Percentiles rank a stretch among this genome's conserved stretches.
phyloP scores from a whole-genome alignment of 2,797 vertebrate genomes.

The Rhabdophis nuchalis region DNA sequence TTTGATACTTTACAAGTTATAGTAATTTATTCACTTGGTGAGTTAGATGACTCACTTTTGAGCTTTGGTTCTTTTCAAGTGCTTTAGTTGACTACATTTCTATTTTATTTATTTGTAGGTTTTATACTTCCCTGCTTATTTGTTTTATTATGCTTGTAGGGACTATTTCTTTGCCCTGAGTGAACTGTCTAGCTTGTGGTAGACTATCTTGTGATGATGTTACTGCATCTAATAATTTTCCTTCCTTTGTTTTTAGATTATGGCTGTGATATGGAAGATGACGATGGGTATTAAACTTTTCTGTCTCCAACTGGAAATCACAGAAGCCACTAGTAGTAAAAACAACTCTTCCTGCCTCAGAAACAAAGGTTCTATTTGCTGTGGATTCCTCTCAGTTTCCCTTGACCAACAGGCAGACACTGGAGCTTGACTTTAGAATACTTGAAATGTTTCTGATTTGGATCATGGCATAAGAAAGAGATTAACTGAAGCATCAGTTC shows the following conservation, averaged over 20 bases:
- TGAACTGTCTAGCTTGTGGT: background rate
- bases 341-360: conserved; percentile 42
- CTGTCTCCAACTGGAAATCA: conserved; percentile 34
- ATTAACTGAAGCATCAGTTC: conserved; percentile 36
- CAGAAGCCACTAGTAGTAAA: conserved; percentile 47
- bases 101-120: background rate
- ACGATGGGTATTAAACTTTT: conserved; percentile 75
- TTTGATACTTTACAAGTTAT: background rate
- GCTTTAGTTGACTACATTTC: background rate
- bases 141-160: background rate
- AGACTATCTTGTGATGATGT: background rate
- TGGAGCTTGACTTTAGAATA: conserved; percentile 35
- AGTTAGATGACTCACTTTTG: background rate
- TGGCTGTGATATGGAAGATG: conserved; percentile 84
- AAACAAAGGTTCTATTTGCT: conserved; percentile 28
- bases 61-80: background rate
- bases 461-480: conserved; percentile 45
- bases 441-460: conserved; percentile 46
- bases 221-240: background rate
- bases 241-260: conserved; percentile 76
- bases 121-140: background rate
- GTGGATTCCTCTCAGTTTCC: conserved; percentile 51
- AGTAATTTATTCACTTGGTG: background rate
- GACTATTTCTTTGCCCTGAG: background rate
- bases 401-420: conserved; percentile 51